A percentile compares a stretch with the other conserved stretches of the same genome.
Evolutionary conservation across 1,140 invertebrate species (phyloP).

Genomic region (Sweltsa coloradensis): DNA sequence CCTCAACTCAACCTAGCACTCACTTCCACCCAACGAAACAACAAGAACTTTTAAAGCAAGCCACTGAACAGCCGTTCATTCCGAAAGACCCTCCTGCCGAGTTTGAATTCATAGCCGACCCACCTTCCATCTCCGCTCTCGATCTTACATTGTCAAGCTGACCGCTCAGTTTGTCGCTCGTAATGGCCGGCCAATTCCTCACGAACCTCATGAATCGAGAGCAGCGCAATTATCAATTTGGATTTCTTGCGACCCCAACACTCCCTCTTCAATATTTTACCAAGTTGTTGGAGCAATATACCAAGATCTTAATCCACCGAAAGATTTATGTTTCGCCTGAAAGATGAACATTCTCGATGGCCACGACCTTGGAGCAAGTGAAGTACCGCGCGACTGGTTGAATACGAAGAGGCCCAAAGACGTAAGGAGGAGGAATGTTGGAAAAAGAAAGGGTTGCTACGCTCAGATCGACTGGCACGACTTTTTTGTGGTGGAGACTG

Average conservation of each 20-base stretch:
- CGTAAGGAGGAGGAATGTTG: slow-evolving; percentile 83
- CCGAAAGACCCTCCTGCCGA: slow-evolving; percentile 91
- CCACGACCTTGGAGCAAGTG: slow-evolving; percentile 77
- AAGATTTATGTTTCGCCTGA: slow-evolving; percentile 73
- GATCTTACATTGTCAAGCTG: slow-evolving; percentile 97
- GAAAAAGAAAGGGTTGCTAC: slow-evolving; percentile 86
- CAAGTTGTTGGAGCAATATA: slow-evolving; percentile 95
- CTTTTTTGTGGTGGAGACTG: slow-evolving; percentile 98
- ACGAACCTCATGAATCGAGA: slow-evolving; percentile 98
- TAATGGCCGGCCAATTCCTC: slow-evolving; percentile 94
- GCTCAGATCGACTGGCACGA: slow-evolving; percentile 99
- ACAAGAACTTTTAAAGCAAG: slow-evolving; percentile 77
- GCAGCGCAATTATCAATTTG: slow-evolving; percentile 97
- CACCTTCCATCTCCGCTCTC: slow-evolving; percentile 95
- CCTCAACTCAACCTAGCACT: slow-evolving; percentile 33
- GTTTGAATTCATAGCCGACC: slow-evolving; percentile 96
- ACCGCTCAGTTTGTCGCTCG: slow-evolving; percentile 98
- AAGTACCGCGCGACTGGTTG: slow-evolving; percentile 94
- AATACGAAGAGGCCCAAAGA: slow-evolving; percentile 83
- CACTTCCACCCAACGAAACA: slow-evolving; percentile 67
- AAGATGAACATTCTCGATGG: slow-evolving; percentile 61
- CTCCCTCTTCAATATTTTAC: slow-evolving; percentile 97
- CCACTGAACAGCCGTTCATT: slow-evolving; percentile 69
- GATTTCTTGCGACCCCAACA: slow-evolving; percentile 97
- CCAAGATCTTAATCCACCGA: slow-evolving; percentile 87